Evolutionary conservation across 1,140 invertebrate species (phyloP).

Genomic region (Lethrus apterus): DNA sequence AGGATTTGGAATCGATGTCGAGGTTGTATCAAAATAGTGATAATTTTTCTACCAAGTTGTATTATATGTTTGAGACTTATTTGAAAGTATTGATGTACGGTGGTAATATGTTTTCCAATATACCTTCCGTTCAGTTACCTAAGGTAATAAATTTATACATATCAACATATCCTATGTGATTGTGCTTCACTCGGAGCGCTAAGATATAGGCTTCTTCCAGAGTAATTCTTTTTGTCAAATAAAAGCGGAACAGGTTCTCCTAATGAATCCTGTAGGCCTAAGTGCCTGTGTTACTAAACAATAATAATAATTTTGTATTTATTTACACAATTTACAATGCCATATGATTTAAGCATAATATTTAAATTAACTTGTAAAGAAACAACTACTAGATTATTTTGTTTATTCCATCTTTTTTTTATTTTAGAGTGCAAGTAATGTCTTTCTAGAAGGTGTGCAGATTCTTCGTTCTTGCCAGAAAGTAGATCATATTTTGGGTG

Average conservation of each 20-base stretch:
- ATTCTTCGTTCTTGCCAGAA: constrained; percentile 69
- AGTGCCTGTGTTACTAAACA: no score
- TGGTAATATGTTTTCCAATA: constrained; percentile 68
- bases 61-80: constrained; percentile 77
- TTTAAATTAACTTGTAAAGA: no score
- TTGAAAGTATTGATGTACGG: constrained; percentile 70
- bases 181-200: no score
- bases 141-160: constrained; percentile 49
- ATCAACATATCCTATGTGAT: constrained; percentile 7
- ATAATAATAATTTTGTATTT: no score
- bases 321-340: no score
- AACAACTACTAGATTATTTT: no score
- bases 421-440: constrained; percentile 66
- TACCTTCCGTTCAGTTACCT: constrained; percentile 67
- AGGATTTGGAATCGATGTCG: constrained; percentile 62
- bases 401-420: constrained; percentile 11
- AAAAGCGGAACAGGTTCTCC: no score
- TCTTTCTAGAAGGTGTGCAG: constrained; percentile 75
- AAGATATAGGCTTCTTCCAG: no score
- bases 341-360: no score
- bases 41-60: constrained; percentile 66
- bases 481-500: constrained; percentile 64
- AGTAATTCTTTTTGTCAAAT: constrained; percentile 23
- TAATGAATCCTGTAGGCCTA: no score
- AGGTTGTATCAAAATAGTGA: constrained; percentile 51